Base-by-base conservation (phyloP, 1,140 invertebrate species). In the Diuraphis noxia region DNA sequence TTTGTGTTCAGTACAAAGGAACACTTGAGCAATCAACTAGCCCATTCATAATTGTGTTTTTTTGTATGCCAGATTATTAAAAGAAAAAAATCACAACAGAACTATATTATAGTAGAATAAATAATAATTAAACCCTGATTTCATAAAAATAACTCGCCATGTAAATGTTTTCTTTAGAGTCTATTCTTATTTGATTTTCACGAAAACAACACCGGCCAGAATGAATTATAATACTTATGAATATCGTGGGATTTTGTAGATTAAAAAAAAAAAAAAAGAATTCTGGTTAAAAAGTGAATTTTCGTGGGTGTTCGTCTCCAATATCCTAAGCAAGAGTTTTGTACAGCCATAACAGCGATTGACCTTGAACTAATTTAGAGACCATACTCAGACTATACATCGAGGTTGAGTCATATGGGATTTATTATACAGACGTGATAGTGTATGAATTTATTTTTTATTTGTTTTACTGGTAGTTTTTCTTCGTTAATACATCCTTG, bases 301-400 rank as follows among this genome's bases (percentile, higher is more conserved):
- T 52, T 86, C 9, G 46, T 49, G 43, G 43, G 46, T 86, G 21
- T 86, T 49, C 2, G 19, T 49, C 9, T 34, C 21, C 3, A 0
- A 49, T 86, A 49, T 49, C 30, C 34, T 40, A 56, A 25, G 46
- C 21, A 13, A 40, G 34, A 25, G 56, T 89, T 89, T 89, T 89
- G 38, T 77, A 63, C n/a, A 36, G 25, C n/a, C 72, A 46, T n/a
- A 23, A 34, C 72, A 8, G 40, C 17, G 9, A 36, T 49, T 43
- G 88, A 77, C 41, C 72, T 90, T 46, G 72, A 90, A 90, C 72
- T 46, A 90, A 89, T 89, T 89, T 90, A 79, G 30, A 79, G n/a
- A 46, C 40, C 72, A 17, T 46, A 34, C 21, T 43, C 19, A 79
- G 72, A 79, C 63, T 56, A 41, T 13, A 56, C 52, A 34, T 21